Conservation (phyloP, 2,113 vertebrate species). For the Muntiacus reevesi region DNA sequence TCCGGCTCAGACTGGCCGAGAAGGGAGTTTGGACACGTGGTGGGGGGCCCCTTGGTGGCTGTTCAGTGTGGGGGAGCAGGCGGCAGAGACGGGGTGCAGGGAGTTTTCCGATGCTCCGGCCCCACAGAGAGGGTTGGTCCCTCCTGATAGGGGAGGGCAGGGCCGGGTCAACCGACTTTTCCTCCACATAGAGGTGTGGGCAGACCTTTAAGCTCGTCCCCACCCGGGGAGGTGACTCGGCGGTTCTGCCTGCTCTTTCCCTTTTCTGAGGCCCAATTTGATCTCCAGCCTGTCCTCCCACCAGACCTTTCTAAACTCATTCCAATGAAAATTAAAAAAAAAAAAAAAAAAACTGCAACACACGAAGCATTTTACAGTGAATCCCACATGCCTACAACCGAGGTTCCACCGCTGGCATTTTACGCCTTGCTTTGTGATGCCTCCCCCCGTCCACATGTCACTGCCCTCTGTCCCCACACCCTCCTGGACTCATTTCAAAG, state of each 20-base stretch:
- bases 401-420: fast-evolving
- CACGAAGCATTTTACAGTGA: not conserved
- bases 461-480: not conserved
- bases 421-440: not conserved
- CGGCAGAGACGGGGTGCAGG: fast-evolving
- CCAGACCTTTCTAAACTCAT: not conserved
- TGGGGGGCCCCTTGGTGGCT: not conserved
- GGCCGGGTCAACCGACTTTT: not conserved
- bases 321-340: not conserved
- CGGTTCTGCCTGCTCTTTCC: too few species aligned
- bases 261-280: not conserved
- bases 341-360: too few species aligned
- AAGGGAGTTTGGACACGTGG: fast-evolving
- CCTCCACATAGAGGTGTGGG: fast-evolving
- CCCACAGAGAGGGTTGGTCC: not conserved
- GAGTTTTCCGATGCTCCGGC: not conserved
- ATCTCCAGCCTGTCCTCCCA: not conserved
- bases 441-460: not conserved
- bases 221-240: not conserved
- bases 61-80: not conserved
- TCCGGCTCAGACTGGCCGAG: not conserved
- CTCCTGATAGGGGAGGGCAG: too few species aligned
- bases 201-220: not conserved
- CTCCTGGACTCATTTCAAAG: not conserved
- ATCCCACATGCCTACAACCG: not conserved